These are phyloP conservation scores for Crocidura indochinensis DNA, from an alignment of 2,797 vertebrate species.

Conservation along the genomic window DNA sequence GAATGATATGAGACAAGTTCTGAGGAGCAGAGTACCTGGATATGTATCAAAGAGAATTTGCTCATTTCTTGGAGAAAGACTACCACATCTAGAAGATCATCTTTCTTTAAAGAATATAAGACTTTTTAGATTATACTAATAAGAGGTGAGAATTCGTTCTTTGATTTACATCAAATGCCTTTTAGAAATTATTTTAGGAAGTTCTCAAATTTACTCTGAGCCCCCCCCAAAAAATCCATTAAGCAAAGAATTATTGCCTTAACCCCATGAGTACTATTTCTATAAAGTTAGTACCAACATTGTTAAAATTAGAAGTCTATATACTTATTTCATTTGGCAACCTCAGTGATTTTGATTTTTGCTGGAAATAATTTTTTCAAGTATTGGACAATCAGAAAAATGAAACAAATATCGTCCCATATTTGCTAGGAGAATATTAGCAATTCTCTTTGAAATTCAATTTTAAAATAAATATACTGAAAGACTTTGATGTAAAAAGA, in stretches of 20 bases:
- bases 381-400: conserved; percentile 47
- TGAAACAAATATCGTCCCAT: not conserved
- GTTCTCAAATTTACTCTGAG: not conserved
- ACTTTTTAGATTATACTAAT: conserved; percentile 34
- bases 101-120: conserved; percentile 41
- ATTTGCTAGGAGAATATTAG: conserved; percentile 18
- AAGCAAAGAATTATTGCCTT: conserved; percentile 57
- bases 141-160: conserved; percentile 25
- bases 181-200: conserved; percentile 53
- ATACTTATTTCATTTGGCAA: conserved; percentile 40
- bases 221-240: not conserved
- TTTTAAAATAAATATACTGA: conserved; percentile 49
- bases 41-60: not conserved
- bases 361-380: conserved; percentile 58
- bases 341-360: conserved; percentile 60
- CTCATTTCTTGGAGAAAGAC: not conserved
- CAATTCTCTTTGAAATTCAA: conserved; percentile 1
- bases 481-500: conserved; percentile 36
- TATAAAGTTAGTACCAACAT: conserved; percentile 23
- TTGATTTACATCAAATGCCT: conserved; percentile 33
- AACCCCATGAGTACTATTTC: not conserved
- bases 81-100: not conserved
- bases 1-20: no score
- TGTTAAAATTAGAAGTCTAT: conserved; percentile 19
- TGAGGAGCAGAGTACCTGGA: not conserved